phyloP scores from a whole-genome alignment of 2,888 invertebrate genomes.

The Hirtodrosophila confusa region DNA sequence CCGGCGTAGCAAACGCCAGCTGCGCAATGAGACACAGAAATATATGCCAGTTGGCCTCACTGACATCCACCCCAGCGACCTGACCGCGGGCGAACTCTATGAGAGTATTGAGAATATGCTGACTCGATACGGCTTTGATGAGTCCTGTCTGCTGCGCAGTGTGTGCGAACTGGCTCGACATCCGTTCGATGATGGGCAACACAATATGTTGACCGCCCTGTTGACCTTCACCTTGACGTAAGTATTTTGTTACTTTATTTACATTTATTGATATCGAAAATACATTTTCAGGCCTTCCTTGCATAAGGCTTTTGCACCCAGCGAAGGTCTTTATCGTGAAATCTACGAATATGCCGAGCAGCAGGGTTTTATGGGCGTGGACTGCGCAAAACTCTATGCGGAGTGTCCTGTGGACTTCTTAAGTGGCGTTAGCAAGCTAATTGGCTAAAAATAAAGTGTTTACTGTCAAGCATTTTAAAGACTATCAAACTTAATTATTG shows the following conservation, averaged over 20 bases:
- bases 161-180: conserved; percentile 88
- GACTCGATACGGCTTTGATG: conserved; percentile 86
- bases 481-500: not conserved
- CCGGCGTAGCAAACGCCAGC: conserved; percentile 35
- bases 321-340: conserved; percentile 84
- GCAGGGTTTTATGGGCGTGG: conserved; percentile 67
- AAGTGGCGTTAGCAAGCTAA: conserved; percentile 57
- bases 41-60: conserved; percentile 32
- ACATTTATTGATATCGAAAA: conserved; percentile 1
- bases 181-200: conserved; percentile 85
- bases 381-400: conserved; percentile 73
- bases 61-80: conserved; percentile 59
- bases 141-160: conserved; percentile 87
- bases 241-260: conserved; percentile 73
- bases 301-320: conserved; percentile 86
- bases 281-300: conserved; percentile 84
- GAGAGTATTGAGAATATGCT: conserved; percentile 62
- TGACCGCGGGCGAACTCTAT: conserved; percentile 77
- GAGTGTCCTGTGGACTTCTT: conserved; percentile 70
- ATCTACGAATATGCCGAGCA: conserved; percentile 80
- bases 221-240: conserved; percentile 89
- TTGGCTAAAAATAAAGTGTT: conserved; percentile 25
- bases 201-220: conserved; percentile 88
- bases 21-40: conserved; percentile 48
- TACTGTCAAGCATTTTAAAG: conserved; percentile 12